These are phyloP conservation scores for Tetheella fluctuosa DNA, from an alignment of 2,888 invertebrate species.

Conservation along the genomic window DNA sequence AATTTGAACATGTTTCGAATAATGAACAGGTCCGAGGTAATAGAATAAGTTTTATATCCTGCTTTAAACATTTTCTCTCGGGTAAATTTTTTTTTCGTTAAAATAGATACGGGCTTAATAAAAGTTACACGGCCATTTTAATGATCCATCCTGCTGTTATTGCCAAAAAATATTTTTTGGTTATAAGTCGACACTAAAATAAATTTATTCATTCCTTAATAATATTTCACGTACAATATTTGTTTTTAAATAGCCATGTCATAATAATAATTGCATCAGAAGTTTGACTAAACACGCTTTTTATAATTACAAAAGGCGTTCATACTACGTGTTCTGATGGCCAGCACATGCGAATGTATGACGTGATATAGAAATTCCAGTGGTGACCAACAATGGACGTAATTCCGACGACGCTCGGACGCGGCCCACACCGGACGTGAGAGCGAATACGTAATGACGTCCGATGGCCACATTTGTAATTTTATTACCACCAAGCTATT, in stretches of 20 bases:
- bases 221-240: no score
- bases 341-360: slow-evolving; percentile 25
- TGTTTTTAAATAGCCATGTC: background rate
- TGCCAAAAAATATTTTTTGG: background rate
- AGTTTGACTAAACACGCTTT: background rate
- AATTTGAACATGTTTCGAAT: slow-evolving; percentile 47
- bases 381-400: slow-evolving; percentile 47
- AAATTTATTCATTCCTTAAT: no score
- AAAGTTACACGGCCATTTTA: slow-evolving; percentile 1
- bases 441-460: slow-evolving; percentile 69
- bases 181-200: no score
- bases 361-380: slow-evolving; percentile 31
- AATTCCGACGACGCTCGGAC: slow-evolving; percentile 48
- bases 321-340: slow-evolving; percentile 1
- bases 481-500: slow-evolving; percentile 64
- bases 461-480: slow-evolving; percentile 70
- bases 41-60: slow-evolving; percentile 44
- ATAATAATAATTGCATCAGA: background rate
- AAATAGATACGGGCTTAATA: background rate
- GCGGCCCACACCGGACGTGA: slow-evolving; percentile 55
- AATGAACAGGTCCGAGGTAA: slow-evolving; percentile 44
- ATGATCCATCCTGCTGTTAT: background rate
- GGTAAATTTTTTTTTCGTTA: background rate
- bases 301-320: background rate
- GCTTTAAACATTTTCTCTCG: slow-evolving; percentile 2